Evolutionary conservation across 2,797 vertebrate species (phyloP), one percentile per base, ranked within the genome.

Genomic region (Enteromius treurensis): DNA sequence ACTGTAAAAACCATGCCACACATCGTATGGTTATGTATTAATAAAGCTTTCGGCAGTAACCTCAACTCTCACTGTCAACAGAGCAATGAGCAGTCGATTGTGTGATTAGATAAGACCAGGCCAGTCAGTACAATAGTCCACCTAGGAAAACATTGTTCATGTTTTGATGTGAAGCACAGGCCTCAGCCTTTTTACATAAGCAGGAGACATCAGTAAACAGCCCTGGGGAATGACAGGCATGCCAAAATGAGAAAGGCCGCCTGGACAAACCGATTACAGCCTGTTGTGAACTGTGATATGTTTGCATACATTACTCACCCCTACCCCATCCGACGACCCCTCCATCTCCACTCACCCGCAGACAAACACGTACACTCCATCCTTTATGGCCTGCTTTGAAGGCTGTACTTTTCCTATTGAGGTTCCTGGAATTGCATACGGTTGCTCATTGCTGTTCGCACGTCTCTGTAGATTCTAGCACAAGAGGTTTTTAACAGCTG

Each of bases 151-250:
- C 55, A 82, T 53, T 64, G 58, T 53, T 51, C 45, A 49, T 65
- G 58, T 74, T 74, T 81, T 23, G 58, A 74, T 81, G 67, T 70
- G 15, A 23, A 47, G 71, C 65, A 21, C 34, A 5, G 67, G 23
- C 77, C 65, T 8, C 55, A 55, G 47, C 40, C 32, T 37, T 40
- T 71, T 84, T 78, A 81, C 74, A 70, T 84, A 58, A 70, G 58
- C 51, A 53, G 29, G 11, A 45, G 15, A 40, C 37, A 78, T 14
- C 55, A 77, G 79, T 84, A 68, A 85, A 85, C 81, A 82, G 49
- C 23, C 58, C 45, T 58, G 40, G 62, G 84, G 40, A 71, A 87
- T 87, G 79, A 55, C 26, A 75, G 65, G 79, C 79, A 80, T 34
- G 75, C 55, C 58, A 47, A 37, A 65, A 29, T 79, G 19, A 77